A percentile compares a stretch with the other conserved stretches of the same genome.
Conservation (phyloP, 2,888 invertebrate genomes). For the Netelia virgata region DNA sequence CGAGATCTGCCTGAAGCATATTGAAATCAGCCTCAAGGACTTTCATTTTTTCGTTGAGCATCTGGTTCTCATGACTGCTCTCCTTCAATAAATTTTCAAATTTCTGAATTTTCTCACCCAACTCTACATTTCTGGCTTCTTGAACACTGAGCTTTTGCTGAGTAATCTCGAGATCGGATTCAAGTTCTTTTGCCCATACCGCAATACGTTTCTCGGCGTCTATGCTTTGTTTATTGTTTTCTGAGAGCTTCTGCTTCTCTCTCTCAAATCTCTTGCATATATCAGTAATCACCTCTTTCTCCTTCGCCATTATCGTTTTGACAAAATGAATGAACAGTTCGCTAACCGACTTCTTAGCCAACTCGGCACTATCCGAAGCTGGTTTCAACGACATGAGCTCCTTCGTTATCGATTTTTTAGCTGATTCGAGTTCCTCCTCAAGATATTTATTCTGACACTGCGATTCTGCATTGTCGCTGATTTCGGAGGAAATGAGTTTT, state of each 20-base stretch:
- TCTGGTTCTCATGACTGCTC: slow-evolving; percentile 75
- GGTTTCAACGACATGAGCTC: slow-evolving; percentile 77
- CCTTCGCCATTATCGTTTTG: slow-evolving; percentile 77
- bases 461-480: slow-evolving; percentile 11
- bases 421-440: slow-evolving; percentile 76
- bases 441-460: slow-evolving; percentile 75
- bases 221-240: slow-evolving; percentile 76
- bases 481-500: not conserved
- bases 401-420: slow-evolving; percentile 73
- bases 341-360: slow-evolving; percentile 70
- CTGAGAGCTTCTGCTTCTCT: slow-evolving; percentile 74
- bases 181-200: slow-evolving; percentile 79
- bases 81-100: slow-evolving; percentile 76
- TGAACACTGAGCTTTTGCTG: slow-evolving; percentile 75
- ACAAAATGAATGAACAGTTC: slow-evolving; percentile 78
- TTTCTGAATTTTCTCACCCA: slow-evolving; percentile 68
- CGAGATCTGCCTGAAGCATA: slow-evolving; percentile 75
- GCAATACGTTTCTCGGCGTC: slow-evolving; percentile 77
- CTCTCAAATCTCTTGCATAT: slow-evolving; percentile 72
- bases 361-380: slow-evolving; percentile 46
- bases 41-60: slow-evolving; percentile 75
- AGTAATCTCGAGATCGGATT: slow-evolving; percentile 79
- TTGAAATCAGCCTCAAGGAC: slow-evolving; percentile 76
- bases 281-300: slow-evolving; percentile 77
- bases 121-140: slow-evolving; percentile 69